A percentile compares a stretch with the other conserved stretches of the same genome.
phyloP scores from a whole-genome alignment of 1,140 invertebrate species.

The Zaprionus tsacasi region DNA sequence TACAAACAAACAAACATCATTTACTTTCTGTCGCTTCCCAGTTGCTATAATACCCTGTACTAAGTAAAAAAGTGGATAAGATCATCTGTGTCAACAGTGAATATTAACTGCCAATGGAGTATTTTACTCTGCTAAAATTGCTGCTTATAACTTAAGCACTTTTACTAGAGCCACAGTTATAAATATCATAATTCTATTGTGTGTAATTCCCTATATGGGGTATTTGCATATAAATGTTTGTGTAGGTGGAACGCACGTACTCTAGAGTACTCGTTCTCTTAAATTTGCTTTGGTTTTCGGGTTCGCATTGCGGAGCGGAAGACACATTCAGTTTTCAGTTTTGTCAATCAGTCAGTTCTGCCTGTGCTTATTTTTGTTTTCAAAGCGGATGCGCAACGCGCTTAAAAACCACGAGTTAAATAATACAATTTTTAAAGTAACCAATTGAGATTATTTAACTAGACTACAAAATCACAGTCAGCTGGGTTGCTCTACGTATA shows the following conservation, averaged over 20 bases:
- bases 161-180: too few species aligned
- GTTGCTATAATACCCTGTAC: not conserved
- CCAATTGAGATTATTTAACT: conserved; percentile 18
- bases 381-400: conserved; percentile 55
- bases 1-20: not conserved
- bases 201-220: too few species aligned
- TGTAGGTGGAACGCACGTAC: not conserved
- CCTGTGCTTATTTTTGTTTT: conserved; percentile 34
- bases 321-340: conserved; percentile 62
- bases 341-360: conserved; percentile 30
- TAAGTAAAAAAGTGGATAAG: not conserved
- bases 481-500: too few species aligned
- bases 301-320: conserved; percentile 48
- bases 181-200: too few species aligned
- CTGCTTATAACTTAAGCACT: too few species aligned
- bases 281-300: conserved; percentile 1
- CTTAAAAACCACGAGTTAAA: conserved; percentile 25
- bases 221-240: not conserved
- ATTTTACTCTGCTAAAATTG: too few species aligned
- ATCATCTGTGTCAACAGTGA: not conserved
- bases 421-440: not conserved
- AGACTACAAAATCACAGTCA: not conserved
- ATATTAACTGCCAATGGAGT: not conserved
- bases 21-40: not conserved
- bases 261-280: not conserved